A percentile compares a stretch with the other conserved stretches of the same genome.
Conservation (phyloP, 2,888 invertebrate species). For the Cinara cedri region DNA sequence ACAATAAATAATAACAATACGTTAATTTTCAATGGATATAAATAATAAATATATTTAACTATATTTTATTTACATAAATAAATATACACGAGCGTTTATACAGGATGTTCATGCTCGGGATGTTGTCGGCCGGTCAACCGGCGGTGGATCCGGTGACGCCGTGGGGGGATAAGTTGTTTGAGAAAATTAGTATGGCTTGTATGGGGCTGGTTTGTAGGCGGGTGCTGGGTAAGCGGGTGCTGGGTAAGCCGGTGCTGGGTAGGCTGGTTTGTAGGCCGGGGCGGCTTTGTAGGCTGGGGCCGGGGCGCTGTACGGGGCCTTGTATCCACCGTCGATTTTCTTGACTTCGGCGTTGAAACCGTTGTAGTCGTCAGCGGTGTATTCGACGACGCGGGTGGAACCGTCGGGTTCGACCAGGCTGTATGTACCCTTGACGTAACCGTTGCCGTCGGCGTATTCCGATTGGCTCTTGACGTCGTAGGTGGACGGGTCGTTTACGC, state of each 20-base stretch:
- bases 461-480: constrained; percentile 55
- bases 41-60: constrained; percentile 24
- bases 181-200: constrained; percentile 40
- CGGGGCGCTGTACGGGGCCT: constrained; percentile 47
- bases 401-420: constrained; percentile 66
- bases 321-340: constrained; percentile 56
- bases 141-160: not conserved
- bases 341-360: constrained; percentile 52
- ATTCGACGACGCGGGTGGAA: constrained; percentile 75
- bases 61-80: constrained; percentile 35
- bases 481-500: constrained; percentile 51
- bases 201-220: constrained; percentile 47
- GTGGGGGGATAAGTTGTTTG: not conserved
- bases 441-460: constrained; percentile 64
- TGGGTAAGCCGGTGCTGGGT: constrained; percentile 33
- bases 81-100: constrained; percentile 24
- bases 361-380: constrained; percentile 62
- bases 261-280: constrained; percentile 51
- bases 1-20: too few species aligned
- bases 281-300: constrained; percentile 41
- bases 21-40: not conserved
- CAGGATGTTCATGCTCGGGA: not conserved
- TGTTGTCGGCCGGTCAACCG: constrained; percentile 2
- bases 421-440: constrained; percentile 50
- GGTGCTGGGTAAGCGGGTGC: constrained; percentile 40